A percentile compares a stretch with the other conserved stretches of the same genome.
Evolutionary conservation across 2,113 vertebrate genomes (phyloP).

Genomic region (Nesogale talazaci): DNA sequence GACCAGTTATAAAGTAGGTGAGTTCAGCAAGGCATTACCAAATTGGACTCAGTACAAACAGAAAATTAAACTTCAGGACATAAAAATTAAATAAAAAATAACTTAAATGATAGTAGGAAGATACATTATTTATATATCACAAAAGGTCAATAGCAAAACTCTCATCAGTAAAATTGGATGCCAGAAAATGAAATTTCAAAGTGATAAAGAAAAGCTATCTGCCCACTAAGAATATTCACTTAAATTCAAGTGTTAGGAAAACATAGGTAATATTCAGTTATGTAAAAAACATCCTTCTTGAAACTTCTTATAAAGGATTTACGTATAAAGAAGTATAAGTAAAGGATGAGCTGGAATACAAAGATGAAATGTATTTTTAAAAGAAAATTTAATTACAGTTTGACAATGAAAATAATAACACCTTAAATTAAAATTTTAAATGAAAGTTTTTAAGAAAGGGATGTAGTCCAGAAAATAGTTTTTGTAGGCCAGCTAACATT

Average conservation of each 20-base stretch:
- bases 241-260: not conserved
- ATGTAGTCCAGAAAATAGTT: not conserved
- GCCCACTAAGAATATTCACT: conserved; percentile 1
- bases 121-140: not conserved
- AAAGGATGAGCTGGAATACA: not conserved
- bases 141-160: no score
- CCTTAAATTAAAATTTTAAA: not conserved
- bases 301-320: not conserved
- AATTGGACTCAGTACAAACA: not conserved
- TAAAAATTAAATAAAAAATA: not conserved
- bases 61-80: not conserved
- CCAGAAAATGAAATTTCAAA: conserved; percentile 1
- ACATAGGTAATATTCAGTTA: conserved; percentile 14
- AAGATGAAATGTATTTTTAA: not conserved
- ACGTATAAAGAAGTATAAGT: not conserved
- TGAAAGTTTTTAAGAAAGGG: conserved; percentile 12
- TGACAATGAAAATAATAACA: not conserved
- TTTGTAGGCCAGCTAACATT: not conserved
- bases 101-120: not conserved
- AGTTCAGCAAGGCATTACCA: not conserved
- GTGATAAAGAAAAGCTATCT: not conserved
- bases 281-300: not conserved
- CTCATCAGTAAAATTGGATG: not conserved
- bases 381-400: not conserved
- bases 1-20: not conserved